Evolutionary conservation across 2,113 vertebrate species (phyloP).

Genomic region (Mustela nigripes): DNA sequence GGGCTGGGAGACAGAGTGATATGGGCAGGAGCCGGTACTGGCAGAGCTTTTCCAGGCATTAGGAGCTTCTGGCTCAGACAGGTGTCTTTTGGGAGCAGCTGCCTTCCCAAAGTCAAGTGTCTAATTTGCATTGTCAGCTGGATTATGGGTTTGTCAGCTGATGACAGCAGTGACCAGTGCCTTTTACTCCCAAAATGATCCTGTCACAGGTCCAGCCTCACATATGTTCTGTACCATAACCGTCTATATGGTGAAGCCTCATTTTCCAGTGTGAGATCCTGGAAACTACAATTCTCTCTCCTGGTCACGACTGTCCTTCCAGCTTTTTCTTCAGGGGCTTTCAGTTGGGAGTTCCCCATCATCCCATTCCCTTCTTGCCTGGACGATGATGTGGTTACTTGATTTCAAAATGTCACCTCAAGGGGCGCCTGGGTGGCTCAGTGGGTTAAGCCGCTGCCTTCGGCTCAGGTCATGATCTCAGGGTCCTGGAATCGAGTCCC

Average conservation of each 20-base stretch:
- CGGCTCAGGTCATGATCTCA: no score
- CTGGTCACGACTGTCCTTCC: slow-evolving; percentile 8
- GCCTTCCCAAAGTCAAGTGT: not conserved
- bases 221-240: not conserved
- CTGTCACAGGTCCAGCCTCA: slow-evolving; percentile 94
- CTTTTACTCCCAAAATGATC: slow-evolving; percentile 97
- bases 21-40: no score
- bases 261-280: no score
- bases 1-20: no score
- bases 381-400: not conserved
- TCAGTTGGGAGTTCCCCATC: slow-evolving; percentile 97
- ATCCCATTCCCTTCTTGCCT: slow-evolving; percentile 66
- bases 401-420: not conserved
- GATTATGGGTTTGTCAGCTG: slow-evolving; percentile 91
- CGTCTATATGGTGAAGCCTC: not conserved
- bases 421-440: no score
- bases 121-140: slow-evolving; percentile 2
- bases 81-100: not conserved
- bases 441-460: no score
- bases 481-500: no score
- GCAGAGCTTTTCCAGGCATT: no score
- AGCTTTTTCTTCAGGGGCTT: slow-evolving; percentile 96
- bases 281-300: not conserved
- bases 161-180: slow-evolving; percentile 95
- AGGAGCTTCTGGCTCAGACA: no score